phyloP scores from a whole-genome alignment of 1,140 invertebrate species.

The Holotrichia oblita region DNA sequence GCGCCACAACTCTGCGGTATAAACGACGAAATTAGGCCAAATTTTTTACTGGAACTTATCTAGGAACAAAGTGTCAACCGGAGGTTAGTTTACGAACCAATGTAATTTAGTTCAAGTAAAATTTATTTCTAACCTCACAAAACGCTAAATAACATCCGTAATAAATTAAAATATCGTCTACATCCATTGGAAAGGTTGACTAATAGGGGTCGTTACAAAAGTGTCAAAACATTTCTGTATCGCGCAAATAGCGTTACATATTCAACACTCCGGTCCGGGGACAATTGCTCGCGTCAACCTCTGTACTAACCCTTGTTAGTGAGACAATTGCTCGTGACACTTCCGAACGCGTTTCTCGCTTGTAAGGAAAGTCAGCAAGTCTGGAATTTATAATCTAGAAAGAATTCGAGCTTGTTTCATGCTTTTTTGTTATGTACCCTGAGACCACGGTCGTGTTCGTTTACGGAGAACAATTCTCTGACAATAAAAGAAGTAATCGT shows the following conservation, averaged over 20 bases:
- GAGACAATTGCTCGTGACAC: conserved; percentile 29
- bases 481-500: background rate
- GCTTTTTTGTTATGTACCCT: background rate
- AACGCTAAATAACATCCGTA: background rate
- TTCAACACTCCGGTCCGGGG: conserved; percentile 3
- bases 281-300: conserved; percentile 25
- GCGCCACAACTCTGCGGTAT: too few relatives aligned
- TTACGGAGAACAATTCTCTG: background rate
- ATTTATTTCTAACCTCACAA: too few relatives aligned
- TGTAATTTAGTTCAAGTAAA: too few relatives aligned
- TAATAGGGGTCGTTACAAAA: conserved; percentile 2
- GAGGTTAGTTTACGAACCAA: too few relatives aligned
- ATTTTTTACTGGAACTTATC: too few relatives aligned
- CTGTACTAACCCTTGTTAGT: conserved; percentile 28
- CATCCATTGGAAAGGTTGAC: background rate
- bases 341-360: background rate
- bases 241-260: background rate
- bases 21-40: too few relatives aligned
- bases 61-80: too few relatives aligned
- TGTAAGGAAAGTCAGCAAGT: conserved; percentile 26
- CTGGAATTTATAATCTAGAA: conserved; percentile 20
- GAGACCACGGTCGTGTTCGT: background rate
- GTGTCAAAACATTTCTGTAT: conserved; percentile 24
- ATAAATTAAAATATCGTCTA: background rate
- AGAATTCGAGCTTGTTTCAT: conserved; percentile 1